Evolutionary conservation across 1,140 invertebrate species (phyloP), one percentile per base, ranked within the genome.

Genomic region (Sarcophaga peregrina): DNA sequence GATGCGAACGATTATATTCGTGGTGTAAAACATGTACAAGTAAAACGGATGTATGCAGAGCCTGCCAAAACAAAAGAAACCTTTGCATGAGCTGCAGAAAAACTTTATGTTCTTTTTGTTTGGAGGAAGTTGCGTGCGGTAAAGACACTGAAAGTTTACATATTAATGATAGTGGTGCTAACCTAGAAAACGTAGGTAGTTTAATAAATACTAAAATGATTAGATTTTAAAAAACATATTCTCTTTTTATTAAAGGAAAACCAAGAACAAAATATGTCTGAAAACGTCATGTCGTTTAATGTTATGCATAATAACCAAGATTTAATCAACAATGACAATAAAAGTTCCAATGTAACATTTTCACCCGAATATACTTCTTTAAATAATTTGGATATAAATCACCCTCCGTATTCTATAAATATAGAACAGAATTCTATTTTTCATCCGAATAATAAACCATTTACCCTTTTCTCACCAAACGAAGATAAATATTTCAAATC

Each of bases 71-170:
- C 8, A 87, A 88, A 52, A 86, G 87, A 3, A 90, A 90, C 85
- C 85, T 88, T 50, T 90, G 88, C 81, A 87, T 88, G 86, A 87
- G 85, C 47, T 90, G 88, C 48, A 86, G 87, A 3, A 85, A 86
- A 0, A 88, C 86, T 82, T 82, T 90, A 74, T 89, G 87, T 62
- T 87, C 87, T 1, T 88, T 88, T 85, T 90, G 88, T 82, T 62
- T 89, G 10, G 88, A 89, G 13, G 87, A 89, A 80, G 85, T 89
- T 9, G 88, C 88, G 25, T 86, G 85, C 48, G 86, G 88, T 50
- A 83, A 84, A 25, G 86, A 89, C 81, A 80, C 84, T 0, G 86
- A 89, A 52, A 86, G 85, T 8, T 84, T 83, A 11, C 86, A 89
- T 76, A 74, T 87, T 13, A 89, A 89, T 54, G 87, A 89, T 5